These are phyloP conservation scores for Rhinella marina DNA, from an alignment of 2,797 vertebrate species.

Conservation along the genomic window DNA sequence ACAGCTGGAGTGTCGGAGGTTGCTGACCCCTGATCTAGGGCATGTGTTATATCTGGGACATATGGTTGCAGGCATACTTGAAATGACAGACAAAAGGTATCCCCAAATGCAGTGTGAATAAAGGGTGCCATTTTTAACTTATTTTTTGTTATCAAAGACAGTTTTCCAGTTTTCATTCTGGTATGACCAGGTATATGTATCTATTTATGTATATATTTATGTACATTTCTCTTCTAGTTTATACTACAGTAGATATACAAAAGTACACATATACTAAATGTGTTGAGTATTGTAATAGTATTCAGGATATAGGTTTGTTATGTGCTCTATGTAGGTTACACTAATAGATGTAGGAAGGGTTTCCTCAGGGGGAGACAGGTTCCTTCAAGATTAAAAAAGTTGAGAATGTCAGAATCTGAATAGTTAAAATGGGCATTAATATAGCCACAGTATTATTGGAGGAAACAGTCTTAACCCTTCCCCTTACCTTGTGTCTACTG, in stretches of 20 bases:
- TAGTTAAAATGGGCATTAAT: neutral
- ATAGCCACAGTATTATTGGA: neutral
- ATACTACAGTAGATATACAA: neutral
- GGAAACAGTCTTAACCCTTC: neutral
- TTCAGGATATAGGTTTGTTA: too few species aligned
- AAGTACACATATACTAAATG: too few species aligned
- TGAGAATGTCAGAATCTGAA: neutral
- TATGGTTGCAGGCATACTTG: neutral
- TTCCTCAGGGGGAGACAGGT: too few species aligned
- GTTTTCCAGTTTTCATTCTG: neutral
- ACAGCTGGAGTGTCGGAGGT: too few species aligned
- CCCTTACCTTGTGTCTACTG: neutral
- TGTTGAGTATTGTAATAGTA: too few species aligned
- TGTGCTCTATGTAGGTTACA: too few species aligned
- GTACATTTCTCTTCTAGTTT: neutral
- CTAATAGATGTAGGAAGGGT: too few species aligned
- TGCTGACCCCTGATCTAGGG: too few species aligned
- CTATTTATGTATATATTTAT: too few species aligned
- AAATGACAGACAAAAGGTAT: neutral
- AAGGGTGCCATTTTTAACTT: neutral
- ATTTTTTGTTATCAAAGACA: too few species aligned
- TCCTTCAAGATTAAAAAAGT: neutral
- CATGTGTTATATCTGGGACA: neutral
- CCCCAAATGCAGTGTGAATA: too few species aligned
- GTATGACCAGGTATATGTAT: neutral